Percentiles rank a stretch among this genome's conserved stretches.
phyloP scores from a whole-genome alignment of 2,113 vertebrate genomes.

The Maccullochella peelii region DNA sequence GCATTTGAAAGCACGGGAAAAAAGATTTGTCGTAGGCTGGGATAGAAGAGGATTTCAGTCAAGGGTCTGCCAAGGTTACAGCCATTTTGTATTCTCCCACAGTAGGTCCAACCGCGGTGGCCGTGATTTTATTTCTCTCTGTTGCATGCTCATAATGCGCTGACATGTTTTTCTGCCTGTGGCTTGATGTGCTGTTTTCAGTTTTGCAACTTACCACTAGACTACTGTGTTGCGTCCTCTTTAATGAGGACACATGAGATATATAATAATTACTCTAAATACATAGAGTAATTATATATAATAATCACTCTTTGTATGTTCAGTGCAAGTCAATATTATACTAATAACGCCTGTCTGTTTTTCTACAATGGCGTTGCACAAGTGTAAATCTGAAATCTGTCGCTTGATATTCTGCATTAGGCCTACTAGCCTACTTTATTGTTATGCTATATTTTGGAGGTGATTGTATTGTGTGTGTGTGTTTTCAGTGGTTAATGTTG shows the following conservation, averaged over 20 bases:
- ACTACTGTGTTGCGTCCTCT: background rate
- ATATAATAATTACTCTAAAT: background rate
- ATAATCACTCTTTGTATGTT: background rate
- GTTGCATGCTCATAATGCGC: background rate
- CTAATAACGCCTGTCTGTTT: background rate
- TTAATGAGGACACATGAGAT: background rate
- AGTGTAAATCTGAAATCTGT: background rate
- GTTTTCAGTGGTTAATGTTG: background rate
- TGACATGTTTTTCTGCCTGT: background rate
- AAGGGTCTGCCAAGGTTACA: conserved; percentile 20
- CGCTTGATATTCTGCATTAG: background rate
- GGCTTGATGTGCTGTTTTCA: background rate
- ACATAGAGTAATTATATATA: too few species aligned
- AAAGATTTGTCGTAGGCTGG: too few species aligned
- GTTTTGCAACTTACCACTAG: too few species aligned
- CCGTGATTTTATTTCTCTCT: background rate
- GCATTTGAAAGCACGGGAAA: background rate
- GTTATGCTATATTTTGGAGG: background rate
- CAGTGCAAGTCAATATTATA: background rate
- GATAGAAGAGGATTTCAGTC: background rate
- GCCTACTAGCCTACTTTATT: background rate
- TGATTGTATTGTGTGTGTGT: background rate
- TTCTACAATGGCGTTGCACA: too few species aligned
- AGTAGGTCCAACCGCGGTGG: background rate
- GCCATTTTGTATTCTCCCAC: conserved; percentile 5